Conservation (phyloP, 2,113 vertebrate species). For the Pygoscelis antarcticus region DNA sequence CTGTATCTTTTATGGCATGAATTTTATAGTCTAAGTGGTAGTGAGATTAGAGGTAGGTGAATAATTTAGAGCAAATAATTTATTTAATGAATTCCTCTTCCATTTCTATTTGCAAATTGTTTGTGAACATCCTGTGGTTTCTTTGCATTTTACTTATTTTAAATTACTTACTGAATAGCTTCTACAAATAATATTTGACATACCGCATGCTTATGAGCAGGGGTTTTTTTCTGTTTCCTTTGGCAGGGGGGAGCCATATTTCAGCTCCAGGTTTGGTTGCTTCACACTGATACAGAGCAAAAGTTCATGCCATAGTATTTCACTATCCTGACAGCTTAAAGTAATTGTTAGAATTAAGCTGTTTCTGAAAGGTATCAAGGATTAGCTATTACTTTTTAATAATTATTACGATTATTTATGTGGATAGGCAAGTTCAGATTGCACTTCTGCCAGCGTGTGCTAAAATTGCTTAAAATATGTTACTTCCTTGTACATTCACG, state of each 20-base stretch:
- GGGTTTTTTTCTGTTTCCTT: neutral
- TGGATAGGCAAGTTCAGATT: neutral
- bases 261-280: neutral
- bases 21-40: slow-evolving; percentile 63
- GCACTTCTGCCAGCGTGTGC: neutral
- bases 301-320: neutral
- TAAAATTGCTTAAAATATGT: neutral
- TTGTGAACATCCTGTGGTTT: slow-evolving; percentile 51
- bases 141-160: slow-evolving; percentile 53
- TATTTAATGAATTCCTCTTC: slow-evolving; percentile 70
- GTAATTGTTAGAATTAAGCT: neutral
- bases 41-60: slow-evolving; percentile 58
- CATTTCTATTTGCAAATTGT: slow-evolving; percentile 60
- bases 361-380: neutral
- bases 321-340: neutral
- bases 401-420: neutral
- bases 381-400: neutral
- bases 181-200: slow-evolving; percentile 42
- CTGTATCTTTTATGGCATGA: slow-evolving; percentile 56
- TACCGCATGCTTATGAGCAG: neutral
- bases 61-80: slow-evolving; percentile 68
- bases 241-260: neutral
- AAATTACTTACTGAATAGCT: slow-evolving; percentile 53
- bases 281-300: neutral
- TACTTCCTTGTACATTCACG: neutral